Base-by-base conservation (phyloP, 2,888 invertebrate genomes). In the Caenorhabditis doughertyi region DNA sequence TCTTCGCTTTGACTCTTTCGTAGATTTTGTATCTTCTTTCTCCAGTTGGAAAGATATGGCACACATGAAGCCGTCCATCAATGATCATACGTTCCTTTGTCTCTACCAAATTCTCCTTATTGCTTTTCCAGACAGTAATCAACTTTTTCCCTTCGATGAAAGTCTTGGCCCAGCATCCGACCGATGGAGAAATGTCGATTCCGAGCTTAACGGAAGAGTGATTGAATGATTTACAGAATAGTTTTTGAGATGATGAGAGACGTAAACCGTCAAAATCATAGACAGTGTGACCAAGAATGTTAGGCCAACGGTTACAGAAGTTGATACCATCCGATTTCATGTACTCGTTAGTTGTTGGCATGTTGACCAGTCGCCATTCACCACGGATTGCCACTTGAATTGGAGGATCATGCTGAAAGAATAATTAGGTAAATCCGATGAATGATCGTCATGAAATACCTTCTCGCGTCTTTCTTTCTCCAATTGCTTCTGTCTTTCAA, bases 61-160 rank as follows among this genome's bases (percentile, higher is more conserved):
- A 29, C 8, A 55, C 23, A 27, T 68, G 27, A n/a, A 68, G 55
- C 8, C 27, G 53, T 39, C 68, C 68, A 27, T 68, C 55, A 25
- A 16, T 2, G 4, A 68, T 39, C 32, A 39, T 55, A 18, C 68
- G 23, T 16, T 68, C 55, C 55, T 42, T 55, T 18, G 3, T 68
- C 13, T 42, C 55, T n/a, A n/a, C n/a, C n/a, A n/a, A n/a, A n/a
- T 2, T 9, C 18, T 53, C 68, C 55, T 29, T 32, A 3, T 16
- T 13, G 27, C 25, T 32, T 16, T 39, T 55, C 53, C 42, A 42
- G 1, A 42, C 29, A 2, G 68, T 68, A 18, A 39, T 11, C n/a
- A 68, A 9, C 27, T 13, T 55, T 5, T 53, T 55, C 13, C 27
- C 55, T 27, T 13, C 1, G 13, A 68, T 21, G 42, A 55, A 68